Percentiles rank a stretch among this genome's conserved stretches.
phyloP scores from a whole-genome alignment of 2,113 vertebrate species.

The Numida meleagris region DNA sequence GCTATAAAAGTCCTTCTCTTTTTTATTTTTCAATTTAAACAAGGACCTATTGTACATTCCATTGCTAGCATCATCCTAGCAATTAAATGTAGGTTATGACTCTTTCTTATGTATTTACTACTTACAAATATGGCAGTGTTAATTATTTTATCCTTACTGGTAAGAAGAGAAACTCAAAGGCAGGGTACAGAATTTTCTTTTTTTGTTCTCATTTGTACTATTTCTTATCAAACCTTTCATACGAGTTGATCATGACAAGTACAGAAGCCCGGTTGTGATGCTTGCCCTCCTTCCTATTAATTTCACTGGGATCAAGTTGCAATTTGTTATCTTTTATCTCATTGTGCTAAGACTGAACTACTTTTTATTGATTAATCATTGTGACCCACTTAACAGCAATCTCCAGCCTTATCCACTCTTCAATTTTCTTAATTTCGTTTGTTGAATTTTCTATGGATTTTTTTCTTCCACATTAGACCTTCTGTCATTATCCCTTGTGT shows the following conservation, averaged over 20 bases:
- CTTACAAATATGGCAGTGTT: conserved; percentile 20
- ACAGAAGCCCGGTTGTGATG: neutral
- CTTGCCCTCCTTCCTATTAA: neutral
- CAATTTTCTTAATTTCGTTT: conserved; percentile 47
- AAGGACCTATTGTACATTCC: conserved; percentile 22
- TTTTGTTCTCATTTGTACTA: neutral
- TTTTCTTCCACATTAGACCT: neutral
- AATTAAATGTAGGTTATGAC: conserved; percentile 59
- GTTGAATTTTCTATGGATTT: neutral
- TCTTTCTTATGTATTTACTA: conserved; percentile 45
- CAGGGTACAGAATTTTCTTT: neutral
- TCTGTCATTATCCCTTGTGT: conserved; percentile 21
- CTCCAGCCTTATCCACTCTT: conserved; percentile 20
- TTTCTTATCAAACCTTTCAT: neutral
- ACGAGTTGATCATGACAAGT: neutral
- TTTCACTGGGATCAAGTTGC: neutral
- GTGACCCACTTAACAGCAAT: neutral
- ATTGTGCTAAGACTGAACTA: neutral
- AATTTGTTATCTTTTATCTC: neutral
- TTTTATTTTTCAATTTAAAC: conserved; percentile 67
- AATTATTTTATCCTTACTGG: conserved; percentile 39
- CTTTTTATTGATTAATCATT: neutral
- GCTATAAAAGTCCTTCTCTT: conserved; percentile 39
- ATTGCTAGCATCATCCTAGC: conserved; percentile 20
- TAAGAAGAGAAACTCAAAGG: neutral